These are phyloP conservation scores for Brachionus asplanchnoidis DNA, from an alignment of 1,140 invertebrate genomes.

Conservation along the genomic window DNA sequence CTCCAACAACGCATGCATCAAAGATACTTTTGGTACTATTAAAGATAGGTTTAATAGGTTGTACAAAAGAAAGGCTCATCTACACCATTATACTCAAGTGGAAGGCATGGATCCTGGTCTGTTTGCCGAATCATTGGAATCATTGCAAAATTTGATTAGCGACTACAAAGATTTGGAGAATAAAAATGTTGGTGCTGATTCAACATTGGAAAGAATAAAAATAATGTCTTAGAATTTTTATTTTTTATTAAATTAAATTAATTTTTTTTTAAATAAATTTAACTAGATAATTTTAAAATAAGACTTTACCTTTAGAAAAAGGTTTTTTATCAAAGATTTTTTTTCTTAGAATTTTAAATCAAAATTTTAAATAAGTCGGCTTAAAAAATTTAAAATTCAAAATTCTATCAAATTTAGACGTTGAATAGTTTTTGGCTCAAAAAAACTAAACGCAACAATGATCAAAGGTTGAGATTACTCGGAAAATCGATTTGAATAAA, in stretches of 20 bases:
- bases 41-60: slow-evolving; percentile 55
- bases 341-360: neutral
- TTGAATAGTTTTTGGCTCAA: neutral
- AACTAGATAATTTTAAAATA: neutral
- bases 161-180: slow-evolving; percentile 52
- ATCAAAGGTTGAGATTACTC: neutral
- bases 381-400: neutral
- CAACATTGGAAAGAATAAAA: neutral
- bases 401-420: neutral
- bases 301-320: neutral
- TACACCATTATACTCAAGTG: slow-evolving; percentile 48
- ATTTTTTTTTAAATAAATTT: slow-evolving; percentile 8
- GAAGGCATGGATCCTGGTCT: slow-evolving; percentile 54
- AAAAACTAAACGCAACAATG: neutral
- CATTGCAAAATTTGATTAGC: slow-evolving; percentile 49
- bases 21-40: slow-evolving; percentile 52
- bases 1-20: slow-evolving; percentile 57
- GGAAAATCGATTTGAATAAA: slow-evolving; percentile 39
- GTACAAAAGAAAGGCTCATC: slow-evolving; percentile 55
- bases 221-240: slow-evolving; percentile 7
- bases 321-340: neutral
- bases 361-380: neutral
- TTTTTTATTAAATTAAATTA: neutral
- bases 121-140: slow-evolving; percentile 52
- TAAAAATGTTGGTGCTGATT: neutral